Percentiles rank a stretch among this genome's conserved stretches.
Conservation (phyloP, 2,797 vertebrate species). For the Tapera naevia region DNA sequence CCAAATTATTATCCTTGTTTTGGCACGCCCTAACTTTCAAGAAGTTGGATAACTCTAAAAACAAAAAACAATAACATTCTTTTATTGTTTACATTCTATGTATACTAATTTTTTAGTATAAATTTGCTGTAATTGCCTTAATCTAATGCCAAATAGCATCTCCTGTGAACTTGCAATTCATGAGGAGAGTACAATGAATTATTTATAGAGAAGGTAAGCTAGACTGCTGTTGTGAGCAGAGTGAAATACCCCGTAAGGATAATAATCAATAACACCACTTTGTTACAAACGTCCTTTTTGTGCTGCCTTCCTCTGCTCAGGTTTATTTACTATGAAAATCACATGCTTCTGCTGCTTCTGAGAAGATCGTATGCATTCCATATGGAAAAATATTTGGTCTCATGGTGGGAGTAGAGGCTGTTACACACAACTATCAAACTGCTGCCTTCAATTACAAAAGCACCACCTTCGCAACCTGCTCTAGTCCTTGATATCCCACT, state of each 20-base stretch:
- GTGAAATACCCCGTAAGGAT: background rate
- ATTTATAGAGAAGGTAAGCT: background rate
- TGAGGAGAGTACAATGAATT: background rate
- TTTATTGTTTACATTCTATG: background rate
- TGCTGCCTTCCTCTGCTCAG: background rate
- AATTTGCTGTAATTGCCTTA: background rate
- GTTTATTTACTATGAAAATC: background rate
- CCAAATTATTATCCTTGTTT: background rate
- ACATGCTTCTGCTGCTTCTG: background rate
- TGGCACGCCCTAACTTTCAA: background rate
- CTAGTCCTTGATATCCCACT: background rate
- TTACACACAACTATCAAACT: rapidly evolving
- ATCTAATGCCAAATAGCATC: background rate
- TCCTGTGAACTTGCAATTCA: background rate
- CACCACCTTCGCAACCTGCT: rapidly evolving
- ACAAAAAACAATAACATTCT: background rate
- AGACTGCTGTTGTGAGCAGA: background rate
- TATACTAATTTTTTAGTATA: background rate
- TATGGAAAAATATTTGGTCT: background rate
- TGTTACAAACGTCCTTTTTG: background rate
- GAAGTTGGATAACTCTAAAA: background rate
- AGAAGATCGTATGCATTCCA: background rate
- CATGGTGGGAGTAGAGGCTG: background rate
- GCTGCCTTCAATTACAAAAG: background rate
- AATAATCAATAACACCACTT: background rate